Conservation (phyloP, 2,888 invertebrate genomes). For the Cremastinae sp. region DNA sequence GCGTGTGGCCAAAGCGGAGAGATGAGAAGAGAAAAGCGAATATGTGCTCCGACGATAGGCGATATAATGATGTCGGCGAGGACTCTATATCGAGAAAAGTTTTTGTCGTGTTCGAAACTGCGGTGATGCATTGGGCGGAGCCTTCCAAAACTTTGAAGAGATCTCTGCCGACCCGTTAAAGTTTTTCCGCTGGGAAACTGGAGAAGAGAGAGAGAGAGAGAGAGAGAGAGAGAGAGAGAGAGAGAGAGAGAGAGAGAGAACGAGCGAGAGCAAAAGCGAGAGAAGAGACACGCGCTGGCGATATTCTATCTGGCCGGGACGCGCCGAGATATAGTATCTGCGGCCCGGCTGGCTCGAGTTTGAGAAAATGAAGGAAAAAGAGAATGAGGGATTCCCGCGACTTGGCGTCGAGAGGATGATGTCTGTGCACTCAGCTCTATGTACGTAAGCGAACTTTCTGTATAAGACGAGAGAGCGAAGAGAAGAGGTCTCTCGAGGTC, state of each 20-base stretch:
- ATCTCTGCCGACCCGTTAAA: constrained; percentile 48
- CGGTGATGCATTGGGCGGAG: constrained; percentile 30
- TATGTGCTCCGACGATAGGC: constrained; percentile 37
- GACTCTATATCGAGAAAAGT: constrained; percentile 29
- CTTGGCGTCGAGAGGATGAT: neutral
- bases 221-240: too few species aligned
- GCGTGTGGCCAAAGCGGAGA: neutral
- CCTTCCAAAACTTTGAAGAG: constrained; percentile 55
- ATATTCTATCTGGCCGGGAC: constrained; percentile 13
- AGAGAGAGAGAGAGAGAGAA: too few species aligned
- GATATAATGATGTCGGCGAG: constrained; percentile 56
- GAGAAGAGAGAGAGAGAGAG: too few species aligned
- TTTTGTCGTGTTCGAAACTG: constrained; percentile 40
- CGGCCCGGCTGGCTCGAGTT: constrained; percentile 32
- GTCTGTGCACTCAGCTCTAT: constrained; percentile 5
- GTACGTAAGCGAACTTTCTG: neutral
- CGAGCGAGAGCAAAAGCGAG: neutral
- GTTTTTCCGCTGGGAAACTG: constrained; percentile 26
- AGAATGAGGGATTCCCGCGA: constrained; percentile 5
- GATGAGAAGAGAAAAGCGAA: constrained; percentile 16
- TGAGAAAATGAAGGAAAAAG: constrained; percentile 35
- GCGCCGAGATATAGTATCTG: constrained; percentile 7
- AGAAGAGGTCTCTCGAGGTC: constrained; percentile 43
- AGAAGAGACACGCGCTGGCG: constrained; percentile 1
- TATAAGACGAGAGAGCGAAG: constrained; percentile 56